A percentile compares a stretch with the other conserved stretches of the same genome.
phyloP scores from a whole-genome alignment of 1,140 invertebrate genomes.

The Tetramorium simillimum region DNA sequence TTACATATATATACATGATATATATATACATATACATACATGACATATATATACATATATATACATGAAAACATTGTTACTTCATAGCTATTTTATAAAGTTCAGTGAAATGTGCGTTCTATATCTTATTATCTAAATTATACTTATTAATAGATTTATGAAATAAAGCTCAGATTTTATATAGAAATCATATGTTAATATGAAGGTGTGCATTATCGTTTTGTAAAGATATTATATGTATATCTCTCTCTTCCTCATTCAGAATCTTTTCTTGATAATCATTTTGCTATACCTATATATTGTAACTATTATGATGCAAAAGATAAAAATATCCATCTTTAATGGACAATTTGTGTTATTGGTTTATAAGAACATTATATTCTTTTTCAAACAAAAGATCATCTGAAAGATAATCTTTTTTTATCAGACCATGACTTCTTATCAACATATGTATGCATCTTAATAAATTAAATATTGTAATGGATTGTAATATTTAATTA shows the following conservation, averaged over 20 bases:
- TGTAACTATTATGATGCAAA: neutral
- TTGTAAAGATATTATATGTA: slow-evolving; percentile 1
- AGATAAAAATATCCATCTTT: slow-evolving; percentile 1
- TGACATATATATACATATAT: slow-evolving; percentile 16
- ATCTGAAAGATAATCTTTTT: neutral
- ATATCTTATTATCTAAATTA: neutral
- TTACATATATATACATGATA: too few species aligned
- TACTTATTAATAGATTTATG: slow-evolving; percentile 17
- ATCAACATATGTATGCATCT: neutral
- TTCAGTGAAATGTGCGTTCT: neutral
- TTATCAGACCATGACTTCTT: neutral
- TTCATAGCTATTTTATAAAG: slow-evolving; percentile 13
- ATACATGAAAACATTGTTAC: slow-evolving; percentile 13
- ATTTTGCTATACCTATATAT: neutral
- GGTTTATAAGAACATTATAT: neutral
- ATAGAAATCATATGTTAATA: neutral
- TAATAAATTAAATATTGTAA: slow-evolving; percentile 29
- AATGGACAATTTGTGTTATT: neutral
- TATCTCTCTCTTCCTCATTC: neutral
- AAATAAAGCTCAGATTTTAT: slow-evolving; percentile 23
- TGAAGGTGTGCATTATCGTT: slow-evolving; percentile 10
- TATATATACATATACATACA: too few species aligned
- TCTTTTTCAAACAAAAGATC: neutral
- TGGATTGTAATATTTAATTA: slow-evolving; percentile 14
- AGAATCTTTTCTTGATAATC: neutral